Evolutionary conservation across 2,113 vertebrate genomes (phyloP).

Genomic region (Stegastes partitus): DNA sequence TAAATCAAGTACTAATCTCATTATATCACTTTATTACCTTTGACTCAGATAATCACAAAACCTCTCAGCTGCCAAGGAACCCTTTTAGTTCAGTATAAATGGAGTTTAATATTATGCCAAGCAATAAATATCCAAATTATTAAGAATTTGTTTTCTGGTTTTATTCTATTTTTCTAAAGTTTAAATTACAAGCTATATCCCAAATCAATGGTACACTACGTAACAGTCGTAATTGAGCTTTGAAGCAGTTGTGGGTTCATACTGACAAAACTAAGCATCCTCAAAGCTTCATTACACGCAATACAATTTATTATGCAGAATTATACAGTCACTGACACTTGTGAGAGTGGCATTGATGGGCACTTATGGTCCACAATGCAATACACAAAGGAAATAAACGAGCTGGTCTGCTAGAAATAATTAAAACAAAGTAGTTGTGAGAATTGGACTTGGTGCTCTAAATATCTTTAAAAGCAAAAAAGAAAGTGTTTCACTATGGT

Average conservation of each 20-base stretch:
- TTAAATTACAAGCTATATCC: not conserved
- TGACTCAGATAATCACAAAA: not conserved
- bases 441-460: not conserved
- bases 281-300: not conserved
- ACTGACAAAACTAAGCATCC: not conserved
- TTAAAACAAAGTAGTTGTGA: not conserved
- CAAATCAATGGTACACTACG: not conserved
- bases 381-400: constrained; percentile 1
- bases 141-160: not conserved
- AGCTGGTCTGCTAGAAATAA: not conserved
- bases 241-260: not conserved
- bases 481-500: not conserved
- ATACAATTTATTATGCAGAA: not conserved
- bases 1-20: not conserved
- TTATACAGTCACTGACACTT: constrained; percentile 5
- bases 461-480: constrained; percentile 11
- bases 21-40: not conserved
- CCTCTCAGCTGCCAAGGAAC: not conserved
- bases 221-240: not conserved
- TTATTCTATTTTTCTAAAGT: not conserved
- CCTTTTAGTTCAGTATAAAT: not conserved
- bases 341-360: not conserved
- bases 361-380: not conserved
- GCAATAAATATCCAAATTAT: not conserved
- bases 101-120: not conserved